A percentile compares a stretch with the other conserved stretches of the same genome.
These are phyloP conservation scores for Podarcis raffonei DNA, from an alignment of 2,113 vertebrate genomes.

Conservation along the genomic window DNA sequence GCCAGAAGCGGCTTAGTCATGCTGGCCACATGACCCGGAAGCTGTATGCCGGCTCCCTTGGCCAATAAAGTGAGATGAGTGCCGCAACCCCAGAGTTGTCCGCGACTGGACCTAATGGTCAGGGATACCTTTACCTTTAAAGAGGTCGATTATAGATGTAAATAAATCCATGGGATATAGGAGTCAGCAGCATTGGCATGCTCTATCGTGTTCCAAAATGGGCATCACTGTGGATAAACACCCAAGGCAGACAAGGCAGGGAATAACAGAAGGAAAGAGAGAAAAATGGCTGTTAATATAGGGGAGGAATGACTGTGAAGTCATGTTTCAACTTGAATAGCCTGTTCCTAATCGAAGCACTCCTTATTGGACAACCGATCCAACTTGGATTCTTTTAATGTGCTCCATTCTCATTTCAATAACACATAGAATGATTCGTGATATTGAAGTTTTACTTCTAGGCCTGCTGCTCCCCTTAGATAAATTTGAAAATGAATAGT, in stretches of 20 bases:
- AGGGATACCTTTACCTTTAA: too few species aligned
- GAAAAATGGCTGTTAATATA: too few species aligned
- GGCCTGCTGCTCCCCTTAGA: neutral
- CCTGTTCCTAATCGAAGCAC: neutral
- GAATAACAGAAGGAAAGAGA: too few species aligned
- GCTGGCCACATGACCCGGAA: too few species aligned
- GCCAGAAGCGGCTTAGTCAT: too few species aligned
- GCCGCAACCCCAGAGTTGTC: too few species aligned
- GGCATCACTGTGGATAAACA: neutral
- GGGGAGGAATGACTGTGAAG: too few species aligned
- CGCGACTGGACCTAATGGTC: too few species aligned
- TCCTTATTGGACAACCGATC: neutral
- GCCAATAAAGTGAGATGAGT: too few species aligned
- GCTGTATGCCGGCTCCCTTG: too few species aligned
- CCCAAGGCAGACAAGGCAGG: neutral
- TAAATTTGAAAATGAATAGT: neutral
- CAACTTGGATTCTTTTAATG: neutral
- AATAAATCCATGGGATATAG: too few species aligned
- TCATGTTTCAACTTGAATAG: neutral
- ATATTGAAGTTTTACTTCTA: neutral
- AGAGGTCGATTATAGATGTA: too few species aligned
- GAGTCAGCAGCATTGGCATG: neutral
- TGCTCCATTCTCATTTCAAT: neutral
- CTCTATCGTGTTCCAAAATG: neutral
- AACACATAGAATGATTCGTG: neutral